phyloP scores from a whole-genome alignment of 2,797 vertebrate species.

The Halcyon leucocephala region DNA sequence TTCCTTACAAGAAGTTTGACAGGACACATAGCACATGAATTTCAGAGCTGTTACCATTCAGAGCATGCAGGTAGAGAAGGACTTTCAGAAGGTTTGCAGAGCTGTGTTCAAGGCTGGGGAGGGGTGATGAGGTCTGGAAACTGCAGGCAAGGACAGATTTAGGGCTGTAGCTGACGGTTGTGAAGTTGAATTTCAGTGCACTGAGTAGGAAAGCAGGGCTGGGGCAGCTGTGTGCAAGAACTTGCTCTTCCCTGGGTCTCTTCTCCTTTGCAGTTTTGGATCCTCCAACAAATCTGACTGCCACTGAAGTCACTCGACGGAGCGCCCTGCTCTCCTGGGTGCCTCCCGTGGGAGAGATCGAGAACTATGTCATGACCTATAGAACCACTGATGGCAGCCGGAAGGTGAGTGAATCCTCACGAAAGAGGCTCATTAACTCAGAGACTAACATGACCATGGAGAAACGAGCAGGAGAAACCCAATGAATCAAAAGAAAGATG shows the following conservation, averaged over 20 bases:
- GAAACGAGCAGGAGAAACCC: neutral
- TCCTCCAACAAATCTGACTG: slow-evolving; percentile 91
- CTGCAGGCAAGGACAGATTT: neutral
- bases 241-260: neutral
- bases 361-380: slow-evolving; percentile 96
- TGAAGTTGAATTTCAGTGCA: neutral
- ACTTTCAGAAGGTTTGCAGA: neutral
- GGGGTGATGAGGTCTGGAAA: neutral
- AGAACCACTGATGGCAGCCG: slow-evolving; percentile 88
- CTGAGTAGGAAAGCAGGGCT: neutral
- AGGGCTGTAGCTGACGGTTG: neutral
- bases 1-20: neutral
- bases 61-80: neutral
- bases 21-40: neutral
- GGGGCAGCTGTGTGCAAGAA: neutral
- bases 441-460: neutral
- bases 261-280: slow-evolving; percentile 87
- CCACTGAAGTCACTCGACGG: slow-evolving; percentile 91
- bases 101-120: neutral
- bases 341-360: slow-evolving; percentile 89
- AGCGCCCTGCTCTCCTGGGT: slow-evolving; percentile 95
- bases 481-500: neutral
- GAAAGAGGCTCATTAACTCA: neutral
- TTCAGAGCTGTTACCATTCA: neutral
- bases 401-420: slow-evolving; percentile 82